phyloP scores from a whole-genome alignment of 2,113 vertebrate genomes.

The Cavia porcellus region DNA sequence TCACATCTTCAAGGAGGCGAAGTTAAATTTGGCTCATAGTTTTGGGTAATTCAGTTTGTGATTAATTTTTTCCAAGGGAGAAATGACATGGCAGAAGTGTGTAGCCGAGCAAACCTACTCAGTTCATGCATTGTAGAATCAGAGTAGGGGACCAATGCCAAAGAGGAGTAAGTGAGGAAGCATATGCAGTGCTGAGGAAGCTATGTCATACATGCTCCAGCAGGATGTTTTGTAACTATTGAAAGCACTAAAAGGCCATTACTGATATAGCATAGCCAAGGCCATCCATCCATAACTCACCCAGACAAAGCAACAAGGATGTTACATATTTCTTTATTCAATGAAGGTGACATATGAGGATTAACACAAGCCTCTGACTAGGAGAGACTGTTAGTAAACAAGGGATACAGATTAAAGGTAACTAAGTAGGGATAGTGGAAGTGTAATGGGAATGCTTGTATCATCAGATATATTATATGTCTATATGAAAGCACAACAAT shows the following conservation, averaged over 20 bases:
- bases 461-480: too few relatives aligned
- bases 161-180: background rate
- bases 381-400: too few relatives aligned
- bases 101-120: background rate
- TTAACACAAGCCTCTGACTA: too few relatives aligned
- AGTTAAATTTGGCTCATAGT: too few relatives aligned
- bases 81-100: background rate
- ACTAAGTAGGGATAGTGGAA: too few relatives aligned
- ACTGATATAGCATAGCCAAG: background rate
- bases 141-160: background rate
- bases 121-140: background rate
- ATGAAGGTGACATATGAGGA: too few relatives aligned
- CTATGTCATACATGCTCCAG: background rate
- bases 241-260: background rate
- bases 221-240: background rate
- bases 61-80: background rate
- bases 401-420: too few relatives aligned
- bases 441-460: too few relatives aligned
- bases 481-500: too few relatives aligned
- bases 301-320: background rate
- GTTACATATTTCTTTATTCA: too few relatives aligned
- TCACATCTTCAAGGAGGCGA: too few relatives aligned
- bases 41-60: too few relatives aligned
- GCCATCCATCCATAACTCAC: background rate
- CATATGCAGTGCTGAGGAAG: background rate